Evolutionary conservation across 2,888 invertebrate genomes (phyloP), one percentile per base, ranked within the genome.

Genomic region (Netelia fuscicornis): DNA sequence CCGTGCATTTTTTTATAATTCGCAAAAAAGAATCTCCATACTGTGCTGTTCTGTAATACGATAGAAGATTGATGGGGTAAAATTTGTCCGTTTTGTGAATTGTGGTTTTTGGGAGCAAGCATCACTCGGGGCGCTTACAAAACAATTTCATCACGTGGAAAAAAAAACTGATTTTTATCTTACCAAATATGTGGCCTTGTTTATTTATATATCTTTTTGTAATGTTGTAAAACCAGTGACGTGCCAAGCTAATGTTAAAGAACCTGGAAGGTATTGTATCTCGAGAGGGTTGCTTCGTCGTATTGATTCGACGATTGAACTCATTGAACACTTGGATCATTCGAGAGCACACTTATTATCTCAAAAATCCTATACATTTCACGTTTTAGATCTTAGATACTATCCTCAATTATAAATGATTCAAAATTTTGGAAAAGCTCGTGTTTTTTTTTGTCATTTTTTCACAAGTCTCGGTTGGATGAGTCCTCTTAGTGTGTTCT

Each of bases 171-270:
- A 71, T 20, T 64, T 6, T 17, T 25, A 37, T 44, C 65, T 13
- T 48, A 17, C 23, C 37, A 37, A 0, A 37, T 30, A 64, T 54
- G 52, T 62, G 20, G 64, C 10, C 8, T 52, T 30, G 5, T 30
- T 62, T 62, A n/a, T 62, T 23, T 62, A 37, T 37, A 37, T 37
- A 37, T 37, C 5, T 37, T 6, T 37, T 37, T 37, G 37, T 37
- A 37, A 37, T 13, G 62, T 65, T 30, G 30, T 76, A 52, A 78
- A 81, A 25, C 62, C n/a, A 52, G 78, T 81, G 11, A 37, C 75
- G 76, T 58, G 56, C 58, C 54, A 48, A 37, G 37, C 37, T 37
- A 37, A 37, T 37, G 37, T 37, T 37, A 37, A 70, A 71, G n/a
- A 64, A 62, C 30, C 58, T 48, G 71, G 64, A 72, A 67, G 52